Evolutionary conservation across 2,113 vertebrate species (phyloP), one percentile per base, ranked within the genome.

Genomic region (Hydrolagus affinis): DNA sequence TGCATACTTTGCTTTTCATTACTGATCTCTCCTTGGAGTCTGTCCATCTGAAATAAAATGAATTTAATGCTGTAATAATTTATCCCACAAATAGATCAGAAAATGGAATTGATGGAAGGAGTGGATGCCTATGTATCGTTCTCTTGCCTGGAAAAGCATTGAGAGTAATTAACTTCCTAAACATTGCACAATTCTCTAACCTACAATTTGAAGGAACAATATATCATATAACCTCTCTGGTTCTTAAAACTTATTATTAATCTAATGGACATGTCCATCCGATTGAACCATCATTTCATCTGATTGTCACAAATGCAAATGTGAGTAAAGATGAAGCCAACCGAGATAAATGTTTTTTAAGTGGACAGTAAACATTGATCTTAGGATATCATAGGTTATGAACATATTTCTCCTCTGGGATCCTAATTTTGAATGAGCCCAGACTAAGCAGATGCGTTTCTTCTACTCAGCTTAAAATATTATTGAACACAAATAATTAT

Each of bases 1-100:
- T 94, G 93, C 86, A 98, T 93, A 86, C 92, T 95, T 85, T 96
- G 95, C 87, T 94, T 95, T 87, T 98, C 98, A 86, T 94, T 90
- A 70, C 88, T 90, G 88, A 97, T 90, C 88, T 97, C 96, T 62
- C 87, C 93, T 88, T 95, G 94, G 89, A 99, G 90, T 89, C 94
- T 94, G 91, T 95, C 94, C 91, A 98, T 87, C 98, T 99, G 87
- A 8, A 71, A 75, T n/a, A 59, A 88, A 86, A 91, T 87, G 3
- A 87, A 88, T 76, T 4, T 69, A 32, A 85, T 86, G 44, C 44
- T 44, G 44, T 44, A 44, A 44, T 44, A 44, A 44, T 44, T 44
- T 44, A 3, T 44, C 44, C 44, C 44, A 44, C 6, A 6, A 44
- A 44, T 6, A 44, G 44, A 44, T 44, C 44, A 44, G 44, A 44